phyloP scores from a whole-genome alignment of 2,888 invertebrate genomes.

The Temnothorax unifasciatus region DNA sequence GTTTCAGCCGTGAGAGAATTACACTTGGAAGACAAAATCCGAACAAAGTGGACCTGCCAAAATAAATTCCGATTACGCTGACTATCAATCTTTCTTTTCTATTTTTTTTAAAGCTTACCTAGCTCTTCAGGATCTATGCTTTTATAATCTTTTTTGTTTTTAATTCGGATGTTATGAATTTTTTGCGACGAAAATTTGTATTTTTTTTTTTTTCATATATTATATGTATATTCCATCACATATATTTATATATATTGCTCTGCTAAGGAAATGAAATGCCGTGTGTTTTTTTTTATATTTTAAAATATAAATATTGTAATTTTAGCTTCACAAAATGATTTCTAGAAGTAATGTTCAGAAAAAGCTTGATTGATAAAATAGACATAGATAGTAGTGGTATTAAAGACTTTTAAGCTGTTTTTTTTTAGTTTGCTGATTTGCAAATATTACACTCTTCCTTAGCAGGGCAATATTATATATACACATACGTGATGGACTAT shows the following conservation, averaged over 20 bases:
- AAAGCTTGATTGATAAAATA: too few relatives aligned
- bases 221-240: too few relatives aligned
- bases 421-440: too few relatives aligned
- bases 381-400: too few relatives aligned
- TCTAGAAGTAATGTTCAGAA: too few relatives aligned
- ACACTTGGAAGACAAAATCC: slow-evolving; percentile 48
- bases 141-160: neutral
- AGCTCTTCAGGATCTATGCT: slow-evolving; percentile 2
- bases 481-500: neutral
- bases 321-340: too few relatives aligned
- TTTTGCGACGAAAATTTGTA: neutral
- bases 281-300: too few relatives aligned
- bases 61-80: slow-evolving; percentile 69
- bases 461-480: neutral
- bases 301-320: too few relatives aligned
- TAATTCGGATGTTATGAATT: neutral
- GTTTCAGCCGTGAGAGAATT: slow-evolving; percentile 30
- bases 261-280: too few relatives aligned
- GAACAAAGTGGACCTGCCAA: slow-evolving; percentile 57
- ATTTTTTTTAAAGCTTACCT: slow-evolving; percentile 51
- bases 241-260: too few relatives aligned
- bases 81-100: slow-evolving; percentile 37
- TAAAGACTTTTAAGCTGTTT: too few relatives aligned
- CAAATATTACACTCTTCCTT: too few relatives aligned
- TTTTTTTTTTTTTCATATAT: neutral